Conservation (phyloP, 2,113 vertebrate genomes). For the Nerophis ophidion region DNA sequence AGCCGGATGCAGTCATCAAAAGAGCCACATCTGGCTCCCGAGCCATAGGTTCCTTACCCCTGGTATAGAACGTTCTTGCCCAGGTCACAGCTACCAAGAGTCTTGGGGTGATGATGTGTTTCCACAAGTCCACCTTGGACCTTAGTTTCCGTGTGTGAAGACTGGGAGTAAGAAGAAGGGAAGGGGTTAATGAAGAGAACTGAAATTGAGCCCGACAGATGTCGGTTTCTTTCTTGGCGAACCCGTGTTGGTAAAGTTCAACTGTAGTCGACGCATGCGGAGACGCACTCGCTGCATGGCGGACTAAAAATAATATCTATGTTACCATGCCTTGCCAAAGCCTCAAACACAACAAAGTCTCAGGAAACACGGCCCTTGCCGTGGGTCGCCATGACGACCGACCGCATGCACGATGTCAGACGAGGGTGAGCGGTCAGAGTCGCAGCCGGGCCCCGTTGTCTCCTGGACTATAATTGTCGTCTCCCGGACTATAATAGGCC, state of each 20-base stretch:
- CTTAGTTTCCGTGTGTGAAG: no score
- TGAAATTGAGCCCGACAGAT: background rate
- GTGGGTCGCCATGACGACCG: constrained; percentile 48
- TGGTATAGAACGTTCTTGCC: no score
- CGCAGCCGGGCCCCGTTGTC: constrained; percentile 56
- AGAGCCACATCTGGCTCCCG: no score
- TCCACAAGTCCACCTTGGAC: no score
- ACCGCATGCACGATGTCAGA: constrained; percentile 64
- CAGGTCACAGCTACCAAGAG: no score
- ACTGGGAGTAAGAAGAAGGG: no score
- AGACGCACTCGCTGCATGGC: constrained; percentile 35
- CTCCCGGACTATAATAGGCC: constrained; percentile 58
- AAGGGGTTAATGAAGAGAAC: no score
- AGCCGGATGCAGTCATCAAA: no score
- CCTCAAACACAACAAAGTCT: constrained; percentile 60
- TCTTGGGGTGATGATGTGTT: no score
- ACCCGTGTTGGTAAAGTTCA: background rate
- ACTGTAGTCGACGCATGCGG: constrained; percentile 54
- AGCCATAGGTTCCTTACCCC: no score
- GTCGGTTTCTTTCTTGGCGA: background rate
- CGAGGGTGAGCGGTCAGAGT: constrained; percentile 64
- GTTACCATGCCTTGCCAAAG: constrained; percentile 61
- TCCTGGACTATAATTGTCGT: constrained; percentile 62
- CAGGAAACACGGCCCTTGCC: constrained; percentile 57
- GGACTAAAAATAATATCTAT: constrained; percentile 72